Percentiles rank a stretch among this genome's conserved stretches.
Evolutionary conservation across 1,140 invertebrate species (phyloP).

Genomic region (Euura saliciscinereae): DNA sequence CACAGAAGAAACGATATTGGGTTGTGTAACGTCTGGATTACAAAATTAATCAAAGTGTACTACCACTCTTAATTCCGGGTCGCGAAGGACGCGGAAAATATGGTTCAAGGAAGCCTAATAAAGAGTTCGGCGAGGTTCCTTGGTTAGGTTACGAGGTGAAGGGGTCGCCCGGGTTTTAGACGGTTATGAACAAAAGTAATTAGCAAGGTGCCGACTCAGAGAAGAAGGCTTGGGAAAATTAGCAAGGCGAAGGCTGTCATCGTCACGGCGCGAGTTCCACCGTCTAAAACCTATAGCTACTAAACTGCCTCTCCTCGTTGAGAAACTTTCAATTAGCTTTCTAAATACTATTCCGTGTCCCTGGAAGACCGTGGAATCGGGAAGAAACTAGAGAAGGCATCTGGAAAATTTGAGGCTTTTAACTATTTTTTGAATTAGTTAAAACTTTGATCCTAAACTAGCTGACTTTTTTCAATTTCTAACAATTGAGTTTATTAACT

Average conservation of each 20-base stretch:
- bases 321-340: background rate
- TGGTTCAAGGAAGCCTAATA: background rate
- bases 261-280: background rate
- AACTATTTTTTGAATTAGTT: no score
- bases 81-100: slow-evolving; percentile 1
- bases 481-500: no score
- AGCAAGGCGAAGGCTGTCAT: background rate
- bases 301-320: background rate
- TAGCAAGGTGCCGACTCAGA: background rate
- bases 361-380: no score
- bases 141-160: no score
- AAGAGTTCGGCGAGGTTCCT: background rate
- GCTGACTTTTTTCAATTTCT: no score
- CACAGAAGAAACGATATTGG: no score
- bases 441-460: no score
- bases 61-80: background rate
- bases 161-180: background rate
- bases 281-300: no score
- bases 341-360: background rate
- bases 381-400: no score
- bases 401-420: no score
- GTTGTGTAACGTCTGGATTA: no score
- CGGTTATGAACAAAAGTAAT: slow-evolving; percentile 7
- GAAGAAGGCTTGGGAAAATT: background rate
- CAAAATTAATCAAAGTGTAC: slow-evolving; percentile 2